Percentiles rank a stretch among this genome's conserved stretches.
phyloP scores from a whole-genome alignment of 2,113 vertebrate genomes.

The Cricetomys ansorgei region DNA sequence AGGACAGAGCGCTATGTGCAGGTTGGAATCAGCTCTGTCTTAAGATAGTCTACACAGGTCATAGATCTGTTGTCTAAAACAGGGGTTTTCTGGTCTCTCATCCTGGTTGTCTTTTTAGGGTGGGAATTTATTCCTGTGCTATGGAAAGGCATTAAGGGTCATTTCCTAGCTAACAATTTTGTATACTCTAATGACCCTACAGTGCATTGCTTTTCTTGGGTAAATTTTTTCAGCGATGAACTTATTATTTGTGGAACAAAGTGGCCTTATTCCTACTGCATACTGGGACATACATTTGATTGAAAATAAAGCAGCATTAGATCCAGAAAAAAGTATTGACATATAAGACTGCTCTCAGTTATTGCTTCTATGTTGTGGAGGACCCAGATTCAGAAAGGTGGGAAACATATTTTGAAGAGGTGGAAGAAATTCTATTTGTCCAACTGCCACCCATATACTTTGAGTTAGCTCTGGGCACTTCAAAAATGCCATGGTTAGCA shows the following conservation, averaged over 20 bases:
- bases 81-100: neutral
- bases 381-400: neutral
- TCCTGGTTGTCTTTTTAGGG: slow-evolving; percentile 8
- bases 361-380: neutral
- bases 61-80: neutral
- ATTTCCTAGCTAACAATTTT: slow-evolving; percentile 35
- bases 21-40: neutral
- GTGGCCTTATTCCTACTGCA: neutral
- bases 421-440: neutral
- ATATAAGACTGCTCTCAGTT: neutral
- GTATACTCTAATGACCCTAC: neutral
- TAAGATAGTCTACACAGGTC: neutral
- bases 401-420: neutral
- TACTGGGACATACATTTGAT: neutral
- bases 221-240: neutral
- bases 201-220: neutral
- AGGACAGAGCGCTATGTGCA: neutral
- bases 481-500: neutral
- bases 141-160: neutral
- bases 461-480: neutral
- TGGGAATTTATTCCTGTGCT: neutral
- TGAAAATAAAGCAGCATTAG: neutral
- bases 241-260: neutral
- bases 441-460: neutral
- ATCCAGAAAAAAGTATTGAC: neutral